A percentile compares a stretch with the other conserved stretches of the same genome.
phyloP scores from a whole-genome alignment of 35 echinoderm and acorn worm genomes.

The Eucidaris tribuloides region DNA sequence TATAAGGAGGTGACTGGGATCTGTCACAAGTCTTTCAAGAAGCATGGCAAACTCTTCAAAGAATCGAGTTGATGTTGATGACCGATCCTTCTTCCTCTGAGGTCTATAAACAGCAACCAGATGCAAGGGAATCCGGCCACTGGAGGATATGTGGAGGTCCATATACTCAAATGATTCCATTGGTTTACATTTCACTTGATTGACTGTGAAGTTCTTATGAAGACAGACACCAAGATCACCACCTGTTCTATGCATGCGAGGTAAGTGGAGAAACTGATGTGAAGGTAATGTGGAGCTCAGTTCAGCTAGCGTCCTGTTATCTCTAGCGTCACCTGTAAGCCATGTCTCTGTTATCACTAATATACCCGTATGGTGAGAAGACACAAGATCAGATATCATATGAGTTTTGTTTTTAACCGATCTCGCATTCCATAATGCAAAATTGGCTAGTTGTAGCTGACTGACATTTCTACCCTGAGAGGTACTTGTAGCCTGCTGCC shows the following conservation, averaged over 20 bases:
- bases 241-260: background rate
- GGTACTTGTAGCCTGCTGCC: background rate
- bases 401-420: background rate
- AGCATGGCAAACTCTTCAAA: constrained; percentile 4
- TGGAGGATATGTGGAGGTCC: background rate
- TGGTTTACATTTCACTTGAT: background rate
- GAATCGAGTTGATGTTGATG: background rate
- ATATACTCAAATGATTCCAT: background rate
- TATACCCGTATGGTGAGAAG: background rate
- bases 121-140: background rate
- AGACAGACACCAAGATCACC: background rate
- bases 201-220: background rate
- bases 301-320: background rate
- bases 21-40: background rate
- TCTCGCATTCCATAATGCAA: background rate
- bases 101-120: background rate
- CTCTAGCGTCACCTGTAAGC: background rate
- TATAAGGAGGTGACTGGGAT: constrained; percentile 6
- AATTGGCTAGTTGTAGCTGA: background rate
- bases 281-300: background rate
- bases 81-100: background rate
- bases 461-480: background rate
- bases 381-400: background rate
- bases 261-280: background rate
- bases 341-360: background rate